Conservation (phyloP, 2,888 invertebrate genomes). For the Nymphalis c-album region DNA sequence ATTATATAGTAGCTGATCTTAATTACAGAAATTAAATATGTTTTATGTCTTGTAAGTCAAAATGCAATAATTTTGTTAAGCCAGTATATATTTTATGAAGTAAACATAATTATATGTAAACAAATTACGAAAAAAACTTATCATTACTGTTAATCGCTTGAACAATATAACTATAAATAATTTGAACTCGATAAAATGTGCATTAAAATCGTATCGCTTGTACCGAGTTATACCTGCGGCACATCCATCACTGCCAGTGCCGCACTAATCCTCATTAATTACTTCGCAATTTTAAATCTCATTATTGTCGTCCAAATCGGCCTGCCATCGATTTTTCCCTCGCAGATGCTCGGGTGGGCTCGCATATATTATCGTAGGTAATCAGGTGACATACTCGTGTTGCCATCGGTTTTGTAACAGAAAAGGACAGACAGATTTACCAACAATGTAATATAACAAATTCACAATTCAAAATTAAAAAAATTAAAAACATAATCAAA, state of each 20-base stretch:
- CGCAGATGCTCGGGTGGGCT: slow-evolving; percentile 51
- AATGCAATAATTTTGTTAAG: too few relatives aligned
- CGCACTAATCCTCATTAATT: slow-evolving; percentile 74
- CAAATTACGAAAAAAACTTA: background rate
- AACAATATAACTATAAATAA: slow-evolving; percentile 8
- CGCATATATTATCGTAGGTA: slow-evolving; percentile 68
- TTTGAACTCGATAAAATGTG: slow-evolving; percentile 12
- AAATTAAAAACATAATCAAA: too few relatives aligned
- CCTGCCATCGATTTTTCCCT: slow-evolving; percentile 73
- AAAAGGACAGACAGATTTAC: background rate
- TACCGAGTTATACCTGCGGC: slow-evolving; percentile 6
- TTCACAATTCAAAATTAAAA: too few relatives aligned
- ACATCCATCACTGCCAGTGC: slow-evolving; percentile 50
- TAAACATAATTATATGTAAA: too few relatives aligned
- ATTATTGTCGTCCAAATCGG: slow-evolving; percentile 73
- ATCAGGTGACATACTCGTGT: slow-evolving; percentile 59
- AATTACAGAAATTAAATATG: too few relatives aligned
- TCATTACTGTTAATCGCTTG: background rate
- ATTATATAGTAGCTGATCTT: too few relatives aligned
- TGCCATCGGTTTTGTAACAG: slow-evolving; percentile 24
- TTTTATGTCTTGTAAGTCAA: too few relatives aligned
- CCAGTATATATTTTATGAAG: too few relatives aligned
- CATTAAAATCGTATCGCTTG: slow-evolving; percentile 12
- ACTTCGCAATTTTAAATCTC: slow-evolving; percentile 74
- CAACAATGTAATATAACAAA: too few relatives aligned